Evolutionary conservation across 2,888 invertebrate genomes (phyloP), one percentile per base, ranked within the genome.

Genomic region (Parthenolecanium corni): DNA sequence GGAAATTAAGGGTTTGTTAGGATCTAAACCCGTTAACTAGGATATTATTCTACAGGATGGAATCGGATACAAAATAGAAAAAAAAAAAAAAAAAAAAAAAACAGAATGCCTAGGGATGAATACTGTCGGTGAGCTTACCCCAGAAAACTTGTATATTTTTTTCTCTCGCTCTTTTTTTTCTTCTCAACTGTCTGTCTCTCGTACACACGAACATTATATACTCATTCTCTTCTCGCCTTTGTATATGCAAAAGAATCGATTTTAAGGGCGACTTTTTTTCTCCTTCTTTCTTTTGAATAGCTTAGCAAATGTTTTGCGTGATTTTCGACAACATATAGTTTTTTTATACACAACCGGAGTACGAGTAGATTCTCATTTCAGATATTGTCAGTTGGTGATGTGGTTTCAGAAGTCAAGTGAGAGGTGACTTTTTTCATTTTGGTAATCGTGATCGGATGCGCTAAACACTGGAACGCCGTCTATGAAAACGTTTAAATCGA

Each of bases 1-100:
- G 58, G 58, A 58, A 58, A 58, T 58, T 58, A 58, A 58, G 58
- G 58, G 58, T 58, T 58, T 58, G 58, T 58, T 58, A 58, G 58
- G 58, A 58, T 58, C 58, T 58, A 46, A 58, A 49, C 58, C 58
- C 58, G 58, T 58, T 58, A 58, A 58, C 58, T 58, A 58, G 58
- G 58, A 58, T 58, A 58, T 58, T 58, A 58, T 58, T 58, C 58
- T 58, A 58, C 21, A 58, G 58, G 58, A 58, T 58, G 58, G 46
- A 58, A 58, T 58, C 58, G 58, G 58, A 58, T 58, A 58, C 46
- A 49, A 23, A 18, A 49, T 23, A 20, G n/a, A 44, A 44, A n/a
- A 40, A 40, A 40, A 40, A n/a, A 40, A 40, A 40, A n/a, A 40
- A 40, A 40, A 12, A 44, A 56, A 56, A 56, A 40, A 57, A 46